Evolutionary conservation across 2,888 invertebrate species (phyloP), one percentile per base, ranked within the genome.

Genomic region (Agonopterix subpropinquella): DNA sequence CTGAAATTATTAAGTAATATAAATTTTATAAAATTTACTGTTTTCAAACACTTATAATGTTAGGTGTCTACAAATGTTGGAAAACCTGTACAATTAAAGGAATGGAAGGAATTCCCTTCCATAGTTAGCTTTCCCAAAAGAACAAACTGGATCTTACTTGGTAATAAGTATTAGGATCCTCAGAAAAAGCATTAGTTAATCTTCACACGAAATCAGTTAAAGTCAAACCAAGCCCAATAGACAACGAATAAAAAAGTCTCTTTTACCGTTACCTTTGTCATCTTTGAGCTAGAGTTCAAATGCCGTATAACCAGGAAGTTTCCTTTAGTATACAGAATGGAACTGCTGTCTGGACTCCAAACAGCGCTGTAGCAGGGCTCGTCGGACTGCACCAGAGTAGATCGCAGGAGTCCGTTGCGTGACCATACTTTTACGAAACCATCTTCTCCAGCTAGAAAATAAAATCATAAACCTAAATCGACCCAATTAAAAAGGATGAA

Each of bases 401-500:
- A 97, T 1, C 99, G 91, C 10, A 99, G 89, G 90, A 97, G 94
- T 10, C 98, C 99, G 66, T 95, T 96, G 44, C 98, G 90, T 0
- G 99, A 99, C 99, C 99, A 99, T 52, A 99, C 94, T 86, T 98
- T 98, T 2, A 99, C 93, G 50, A 93, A 92, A 1, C 99, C 99
- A 85, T 99, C 99, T 89, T 99, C 99, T 0, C 98, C 98, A 54
- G 95, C 98, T 94, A 77, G 11, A 67, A 65, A 49, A 39, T n/a
- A 39, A 5, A 37, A 4, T 39, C 10, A 39, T 39, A 4, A 10
- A 39, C 39, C n/a, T 39, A n/a, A 39, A 39, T n/a, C 10, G n/a
- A 39, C 1, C 28, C 28, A 5, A 28, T 13, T 2, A 13, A 13
- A 13, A 13, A 13, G 13, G 13, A 13, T 13, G 18, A 18, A 18